Evolutionary conservation across 2,113 vertebrate genomes (phyloP).

Genomic region (Pipa parva): DNA sequence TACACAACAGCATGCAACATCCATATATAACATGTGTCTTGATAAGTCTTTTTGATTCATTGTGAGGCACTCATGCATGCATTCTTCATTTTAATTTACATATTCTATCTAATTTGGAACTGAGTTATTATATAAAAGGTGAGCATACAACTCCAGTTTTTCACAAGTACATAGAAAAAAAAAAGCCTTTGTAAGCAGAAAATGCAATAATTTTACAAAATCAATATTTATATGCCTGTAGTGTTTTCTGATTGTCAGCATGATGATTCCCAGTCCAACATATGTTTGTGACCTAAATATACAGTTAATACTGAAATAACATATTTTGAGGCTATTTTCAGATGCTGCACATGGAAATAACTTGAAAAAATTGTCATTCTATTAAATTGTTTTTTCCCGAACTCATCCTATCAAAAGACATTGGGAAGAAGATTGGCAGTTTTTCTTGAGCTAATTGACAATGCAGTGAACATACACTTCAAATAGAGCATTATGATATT

Average conservation of each 20-base stretch:
- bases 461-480: conserved; percentile 48
- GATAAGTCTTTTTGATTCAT: no score
- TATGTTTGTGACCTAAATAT: conserved; percentile 43
- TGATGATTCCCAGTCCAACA: conserved; percentile 44
- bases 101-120: conserved; percentile 22
- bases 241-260: conserved; percentile 41
- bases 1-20: no score
- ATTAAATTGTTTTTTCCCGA: conserved; percentile 42
- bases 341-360: conserved; percentile 30
- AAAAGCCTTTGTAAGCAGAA: conserved; percentile 7
- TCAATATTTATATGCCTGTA: conserved; percentile 31
- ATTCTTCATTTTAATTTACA: no score
- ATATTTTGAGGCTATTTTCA: conserved; percentile 48
- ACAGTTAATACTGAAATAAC: conserved; percentile 47
- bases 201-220: conserved; percentile 34
- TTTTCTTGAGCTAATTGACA: conserved; percentile 58
- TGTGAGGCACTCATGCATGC: no score
- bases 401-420: conserved; percentile 42
- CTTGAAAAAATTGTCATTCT: conserved; percentile 41
- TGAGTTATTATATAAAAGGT: conserved; percentile 19
- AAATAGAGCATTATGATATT: conserved; percentile 43
- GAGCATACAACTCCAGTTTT: conserved; percentile 23
- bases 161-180: conserved; percentile 13
- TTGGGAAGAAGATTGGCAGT: conserved; percentile 42
- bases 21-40: no score